Evolutionary conservation across 1,140 invertebrate species (phyloP).

Genomic region (Drosophila miranda): DNA sequence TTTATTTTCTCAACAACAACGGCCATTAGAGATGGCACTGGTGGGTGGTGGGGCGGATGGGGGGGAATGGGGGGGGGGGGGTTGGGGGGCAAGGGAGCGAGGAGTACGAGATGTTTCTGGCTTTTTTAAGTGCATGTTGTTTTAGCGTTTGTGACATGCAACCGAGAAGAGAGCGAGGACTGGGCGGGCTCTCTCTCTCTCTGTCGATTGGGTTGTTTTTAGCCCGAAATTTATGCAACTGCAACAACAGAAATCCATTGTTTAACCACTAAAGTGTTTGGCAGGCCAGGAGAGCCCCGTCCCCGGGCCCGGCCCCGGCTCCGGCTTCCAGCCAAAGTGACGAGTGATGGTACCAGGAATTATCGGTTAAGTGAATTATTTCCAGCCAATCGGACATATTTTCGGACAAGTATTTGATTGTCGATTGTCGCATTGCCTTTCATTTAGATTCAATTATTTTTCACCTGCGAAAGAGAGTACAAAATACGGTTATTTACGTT

Average conservation of each 20-base stretch:
- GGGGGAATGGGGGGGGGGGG: too few species aligned
- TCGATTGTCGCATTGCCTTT: constrained; percentile 50
- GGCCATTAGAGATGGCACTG: constrained; percentile 25
- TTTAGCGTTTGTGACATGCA: constrained; percentile 75
- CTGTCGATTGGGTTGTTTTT: too few species aligned
- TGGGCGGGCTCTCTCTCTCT: too few species aligned
- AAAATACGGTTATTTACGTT: background rate
- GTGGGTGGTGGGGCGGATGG: background rate
- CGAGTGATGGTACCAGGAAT: background rate
- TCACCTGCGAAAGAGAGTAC: background rate
- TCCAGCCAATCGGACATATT: constrained; percentile 12
- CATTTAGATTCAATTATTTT: constrained; percentile 27
- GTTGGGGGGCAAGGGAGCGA: background rate
- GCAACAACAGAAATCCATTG: constrained; percentile 66
- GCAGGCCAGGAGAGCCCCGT: constrained; percentile 32
- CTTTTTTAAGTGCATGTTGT: constrained; percentile 76
- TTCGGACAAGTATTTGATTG: constrained; percentile 31
- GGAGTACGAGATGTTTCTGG: constrained; percentile 29
- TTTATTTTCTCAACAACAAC: constrained; percentile 73
- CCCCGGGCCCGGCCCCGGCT: background rate
- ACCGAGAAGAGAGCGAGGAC: constrained; percentile 21
- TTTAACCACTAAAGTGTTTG: constrained; percentile 52
- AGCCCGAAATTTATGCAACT: constrained; percentile 72
- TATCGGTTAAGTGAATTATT: constrained; percentile 32
- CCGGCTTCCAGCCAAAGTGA: constrained; percentile 14